A percentile compares a stretch with the other conserved stretches of the same genome.
Conservation (phyloP, 2,797 vertebrate genomes). For the Malurus splendens region DNA sequence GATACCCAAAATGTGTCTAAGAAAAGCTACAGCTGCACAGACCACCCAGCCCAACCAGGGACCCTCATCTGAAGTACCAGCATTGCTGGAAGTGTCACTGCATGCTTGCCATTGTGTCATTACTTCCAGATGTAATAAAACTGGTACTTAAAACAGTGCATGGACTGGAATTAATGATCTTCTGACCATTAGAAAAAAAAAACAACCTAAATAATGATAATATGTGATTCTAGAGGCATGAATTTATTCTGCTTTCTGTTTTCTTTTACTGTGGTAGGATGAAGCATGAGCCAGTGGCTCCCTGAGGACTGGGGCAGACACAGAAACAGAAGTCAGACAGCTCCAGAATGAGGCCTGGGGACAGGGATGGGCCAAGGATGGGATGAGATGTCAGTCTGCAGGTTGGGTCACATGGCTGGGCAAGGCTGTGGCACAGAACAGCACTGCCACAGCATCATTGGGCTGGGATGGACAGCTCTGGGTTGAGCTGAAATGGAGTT, state of each 20-base stretch:
- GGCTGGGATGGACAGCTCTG: background rate
- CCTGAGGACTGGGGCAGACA: background rate
- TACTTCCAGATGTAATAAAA: background rate
- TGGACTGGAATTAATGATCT: background rate
- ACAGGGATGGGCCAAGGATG: background rate
- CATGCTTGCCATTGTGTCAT: background rate
- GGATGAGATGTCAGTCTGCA: background rate
- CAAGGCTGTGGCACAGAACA: background rate
- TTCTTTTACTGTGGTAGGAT: background rate
- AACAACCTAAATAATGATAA: background rate
- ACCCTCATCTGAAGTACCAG: background rate
- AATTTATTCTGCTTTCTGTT: slow-evolving; percentile 5
- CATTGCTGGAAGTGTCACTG: background rate
- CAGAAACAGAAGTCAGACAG: background rate
- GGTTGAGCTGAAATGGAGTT: background rate
- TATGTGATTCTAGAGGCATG: background rate
- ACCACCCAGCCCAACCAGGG: background rate
- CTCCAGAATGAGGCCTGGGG: background rate
- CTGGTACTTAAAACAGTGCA: background rate
- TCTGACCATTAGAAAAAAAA: background rate
- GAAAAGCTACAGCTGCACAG: background rate
- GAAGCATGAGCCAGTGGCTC: background rate
- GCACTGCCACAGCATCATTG: rapidly evolving
- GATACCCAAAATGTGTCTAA: background rate
- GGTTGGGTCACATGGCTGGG: background rate